phyloP scores from a whole-genome alignment of 2,797 vertebrate species.

The Acanthurus leucopareius region DNA sequence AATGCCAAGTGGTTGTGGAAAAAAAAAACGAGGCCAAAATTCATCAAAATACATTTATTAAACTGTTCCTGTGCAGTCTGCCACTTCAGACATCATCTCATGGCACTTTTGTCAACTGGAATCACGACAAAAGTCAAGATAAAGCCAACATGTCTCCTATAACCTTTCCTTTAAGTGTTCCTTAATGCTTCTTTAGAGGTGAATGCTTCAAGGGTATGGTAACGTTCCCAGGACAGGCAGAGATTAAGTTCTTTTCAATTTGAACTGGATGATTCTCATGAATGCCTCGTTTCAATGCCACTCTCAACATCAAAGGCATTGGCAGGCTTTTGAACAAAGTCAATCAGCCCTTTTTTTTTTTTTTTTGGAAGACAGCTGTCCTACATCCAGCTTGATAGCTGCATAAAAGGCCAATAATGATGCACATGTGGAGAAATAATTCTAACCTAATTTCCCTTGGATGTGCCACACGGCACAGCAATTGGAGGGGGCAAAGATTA shows the following conservation, averaged over 20 bases:
- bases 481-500: constrained; percentile 47
- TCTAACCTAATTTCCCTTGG: constrained; percentile 51
- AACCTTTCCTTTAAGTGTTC: constrained; percentile 25
- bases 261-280: constrained; percentile 61
- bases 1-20: neutral
- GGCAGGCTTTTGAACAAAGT: constrained; percentile 69
- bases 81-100: neutral
- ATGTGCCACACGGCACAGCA: constrained; percentile 40
- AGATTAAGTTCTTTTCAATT: constrained; percentile 71
- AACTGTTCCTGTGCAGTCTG: neutral
- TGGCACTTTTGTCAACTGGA: neutral
- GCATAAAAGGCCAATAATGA: constrained; percentile 50
- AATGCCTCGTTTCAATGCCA: constrained; percentile 57
- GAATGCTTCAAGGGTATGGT: constrained; percentile 45
- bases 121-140: constrained; percentile 21
- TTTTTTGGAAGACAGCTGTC: constrained; percentile 54
- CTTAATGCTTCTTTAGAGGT: constrained; percentile 40
- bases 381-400: constrained; percentile 49
- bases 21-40: neutral
- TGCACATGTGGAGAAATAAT: constrained; percentile 52
- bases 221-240: constrained; percentile 44
- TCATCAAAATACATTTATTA: neutral
- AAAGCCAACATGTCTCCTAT: constrained; percentile 6
- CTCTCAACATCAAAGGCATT: constrained; percentile 71
- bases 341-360: constrained; percentile 53